Base-by-base conservation (phyloP, 2,888 invertebrate genomes). In the Cheilosia pagana region DNA sequence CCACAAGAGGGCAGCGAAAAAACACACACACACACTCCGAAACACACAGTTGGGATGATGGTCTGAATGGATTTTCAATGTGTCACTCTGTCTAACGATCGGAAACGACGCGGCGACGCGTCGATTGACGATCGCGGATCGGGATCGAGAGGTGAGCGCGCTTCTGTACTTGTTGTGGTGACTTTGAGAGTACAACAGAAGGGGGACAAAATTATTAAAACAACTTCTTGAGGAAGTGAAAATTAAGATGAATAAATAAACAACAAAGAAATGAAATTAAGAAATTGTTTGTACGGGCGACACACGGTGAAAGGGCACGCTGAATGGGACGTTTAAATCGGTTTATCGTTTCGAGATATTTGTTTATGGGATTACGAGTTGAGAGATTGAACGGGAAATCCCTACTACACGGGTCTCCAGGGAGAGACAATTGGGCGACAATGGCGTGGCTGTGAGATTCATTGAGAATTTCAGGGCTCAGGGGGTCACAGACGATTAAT, bases 51-150 rank as follows among this genome's bases (percentile, higher is more conserved):
- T 21, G 1, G 14, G 50, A 21, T 7, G 55, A 48, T 19, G 39
- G 25, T 14, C 45, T 62, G 50, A 52, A 70, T 55, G 70, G 62
- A 68, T 70, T 77, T 78, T 71, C 50, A 71, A 71, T 57, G 52
- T 71, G 79, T 79, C 79, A 72, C 72, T 79, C 72, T 72, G 63
- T 63, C 78, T 71, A 71, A 78, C 70, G 78, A 78, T 78, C 71
- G 71, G 71, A 71, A 71, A 63, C 78, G 71, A 70, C 78, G 77
- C n/a, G n/a, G n/a, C n/a, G n/a, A n/a, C n/a, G n/a, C n/a, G n/a
- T n/a, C n/a, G 28, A 28, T 28, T 28, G 28, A 2, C 28, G 28
- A 28, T 28, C 28, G 28, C 28, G 8, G 28, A 78, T 71, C 71
- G 57, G 8, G 28, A 78, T 71, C 71, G 57, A 65, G 57, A 59